Percentiles rank a stretch among this genome's conserved stretches.
Conservation (phyloP, 2,113 vertebrate species). For the Copsychus sechellarum region DNA sequence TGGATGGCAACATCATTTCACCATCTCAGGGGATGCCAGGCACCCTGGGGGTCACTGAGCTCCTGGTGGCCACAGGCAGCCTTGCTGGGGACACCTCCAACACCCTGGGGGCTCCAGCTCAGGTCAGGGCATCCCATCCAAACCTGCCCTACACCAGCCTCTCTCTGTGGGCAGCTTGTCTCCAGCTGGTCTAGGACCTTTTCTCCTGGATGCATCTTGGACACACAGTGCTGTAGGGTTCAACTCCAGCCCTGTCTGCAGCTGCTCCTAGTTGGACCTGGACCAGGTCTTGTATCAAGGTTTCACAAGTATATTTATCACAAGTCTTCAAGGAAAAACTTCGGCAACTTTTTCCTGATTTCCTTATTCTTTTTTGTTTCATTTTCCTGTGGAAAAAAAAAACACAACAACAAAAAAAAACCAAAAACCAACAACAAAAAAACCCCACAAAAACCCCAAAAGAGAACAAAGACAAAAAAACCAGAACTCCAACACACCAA, state of each 20-base stretch:
- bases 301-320: not conserved
- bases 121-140: not conserved
- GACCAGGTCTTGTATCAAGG: fast-evolving
- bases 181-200: not conserved
- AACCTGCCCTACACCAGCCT: not conserved
- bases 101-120: not conserved
- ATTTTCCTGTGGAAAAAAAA: not conserved
- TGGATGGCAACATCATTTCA: not conserved
- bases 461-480: not conserved
- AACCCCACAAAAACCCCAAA: not conserved
- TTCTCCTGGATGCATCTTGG: not conserved
- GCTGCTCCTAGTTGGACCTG: not conserved
- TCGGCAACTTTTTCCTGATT: not conserved
- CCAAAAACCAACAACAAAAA: too few relatives aligned
- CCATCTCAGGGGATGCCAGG: not conserved
- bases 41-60: too few relatives aligned
- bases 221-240: not conserved
- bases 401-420: too few relatives aligned
- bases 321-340: not conserved
- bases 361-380: not conserved
- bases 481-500: too few relatives aligned
- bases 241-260: not conserved
- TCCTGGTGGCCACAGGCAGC: not conserved
- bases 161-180: not conserved
- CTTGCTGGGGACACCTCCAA: not conserved